Evolutionary conservation across 2,888 invertebrate genomes (phyloP).

Genomic region (Ectobius pallidus): DNA sequence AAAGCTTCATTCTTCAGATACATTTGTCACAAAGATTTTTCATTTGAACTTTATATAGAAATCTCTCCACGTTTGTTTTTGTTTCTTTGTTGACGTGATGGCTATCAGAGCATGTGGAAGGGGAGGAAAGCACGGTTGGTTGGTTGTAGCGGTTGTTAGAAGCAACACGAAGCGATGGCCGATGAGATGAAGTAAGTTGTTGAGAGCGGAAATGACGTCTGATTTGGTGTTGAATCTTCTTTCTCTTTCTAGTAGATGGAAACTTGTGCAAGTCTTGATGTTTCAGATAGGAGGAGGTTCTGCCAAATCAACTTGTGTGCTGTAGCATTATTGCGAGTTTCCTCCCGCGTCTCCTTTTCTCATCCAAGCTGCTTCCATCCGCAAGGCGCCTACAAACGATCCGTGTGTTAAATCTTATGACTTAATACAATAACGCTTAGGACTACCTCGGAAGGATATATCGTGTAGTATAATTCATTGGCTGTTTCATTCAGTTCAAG

Average conservation of each 20-base stretch:
- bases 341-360: background rate
- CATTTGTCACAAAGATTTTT: too few relatives aligned
- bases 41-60: background rate
- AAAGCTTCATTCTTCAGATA: too few relatives aligned
- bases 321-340: constrained; percentile 10
- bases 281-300: background rate
- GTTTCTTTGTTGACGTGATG: background rate
- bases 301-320: constrained; percentile 18
- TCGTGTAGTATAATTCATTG: too few relatives aligned
- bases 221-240: constrained; percentile 28
- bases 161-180: constrained; percentile 17
- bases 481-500: too few relatives aligned
- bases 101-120: constrained; percentile 4
- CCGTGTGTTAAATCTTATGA: too few relatives aligned
- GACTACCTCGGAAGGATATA: too few relatives aligned
- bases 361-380: background rate
- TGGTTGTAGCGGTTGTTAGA: background rate
- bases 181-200: constrained; percentile 15
- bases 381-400: constrained; percentile 2
- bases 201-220: constrained; percentile 27
- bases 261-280: constrained; percentile 5
- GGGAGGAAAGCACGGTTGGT: background rate
- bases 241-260: background rate
- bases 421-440: too few relatives aligned
- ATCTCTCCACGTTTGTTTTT: background rate